Percentiles rank a stretch among this genome's conserved stretches.
These are phyloP conservation scores for Xanthorhoe designata DNA, from an alignment of 2,888 invertebrate genomes.

Conservation along the genomic window DNA sequence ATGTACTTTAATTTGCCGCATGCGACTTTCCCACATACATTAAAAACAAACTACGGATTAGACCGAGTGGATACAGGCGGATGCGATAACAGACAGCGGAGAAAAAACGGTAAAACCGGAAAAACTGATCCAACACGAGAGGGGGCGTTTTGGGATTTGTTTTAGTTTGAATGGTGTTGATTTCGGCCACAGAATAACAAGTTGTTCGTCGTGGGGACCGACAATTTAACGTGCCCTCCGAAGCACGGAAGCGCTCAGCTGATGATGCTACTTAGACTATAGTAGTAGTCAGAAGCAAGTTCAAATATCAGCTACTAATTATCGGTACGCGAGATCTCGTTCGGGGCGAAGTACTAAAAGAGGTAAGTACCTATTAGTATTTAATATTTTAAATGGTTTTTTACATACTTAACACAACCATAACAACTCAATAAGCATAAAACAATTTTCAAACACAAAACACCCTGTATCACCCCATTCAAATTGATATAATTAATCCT, in stretches of 20 bases:
- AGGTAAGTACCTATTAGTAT: no score
- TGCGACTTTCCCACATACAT: slow-evolving; percentile 80
- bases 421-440: no score
- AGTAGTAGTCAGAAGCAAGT: no score
- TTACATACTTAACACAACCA: no score
- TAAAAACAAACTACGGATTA: slow-evolving; percentile 77
- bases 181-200: slow-evolving; percentile 9
- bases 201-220: no score
- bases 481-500: slow-evolving; percentile 86
- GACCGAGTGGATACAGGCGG: slow-evolving; percentile 65
- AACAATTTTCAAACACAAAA: slow-evolving; percentile 32
- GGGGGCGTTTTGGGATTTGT: slow-evolving; percentile 29
- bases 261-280: no score
- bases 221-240: no score
- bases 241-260: no score
- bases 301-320: no score
- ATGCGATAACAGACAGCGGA: slow-evolving; percentile 40
- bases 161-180: slow-evolving; percentile 25
- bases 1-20: slow-evolving; percentile 67
- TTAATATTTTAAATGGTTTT: no score
- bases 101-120: slow-evolving; percentile 24
- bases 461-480: slow-evolving; percentile 75
- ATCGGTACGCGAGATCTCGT: no score
- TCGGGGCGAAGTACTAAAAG: no score
- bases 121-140: slow-evolving; percentile 30